These are phyloP conservation scores for Agrotis ipsilon DNA, from an alignment of 2,888 invertebrate genomes.

Conservation along the genomic window DNA sequence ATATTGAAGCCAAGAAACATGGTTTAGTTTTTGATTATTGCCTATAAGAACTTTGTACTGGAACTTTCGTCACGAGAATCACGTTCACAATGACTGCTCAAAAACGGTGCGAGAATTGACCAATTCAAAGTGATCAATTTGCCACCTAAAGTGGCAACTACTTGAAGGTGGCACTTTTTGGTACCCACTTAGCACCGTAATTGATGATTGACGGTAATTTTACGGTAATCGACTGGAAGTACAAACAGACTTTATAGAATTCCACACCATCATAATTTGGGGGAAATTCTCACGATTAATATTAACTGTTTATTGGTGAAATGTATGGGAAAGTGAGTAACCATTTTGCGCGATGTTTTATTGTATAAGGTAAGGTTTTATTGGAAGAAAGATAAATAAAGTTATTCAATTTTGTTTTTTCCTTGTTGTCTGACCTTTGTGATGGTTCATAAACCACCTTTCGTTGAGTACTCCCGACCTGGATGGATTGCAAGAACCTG, in stretches of 20 bases:
- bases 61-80: slow-evolving; percentile 32
- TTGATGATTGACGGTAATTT: slow-evolving; percentile 54
- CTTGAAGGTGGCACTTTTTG: slow-evolving; percentile 55
- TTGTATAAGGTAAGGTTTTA: neutral
- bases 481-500: too few species aligned
- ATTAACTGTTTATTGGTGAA: slow-evolving; percentile 23
- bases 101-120: slow-evolving; percentile 48
- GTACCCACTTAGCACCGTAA: slow-evolving; percentile 54
- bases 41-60: slow-evolving; percentile 1
- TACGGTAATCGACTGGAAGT: slow-evolving; percentile 39
- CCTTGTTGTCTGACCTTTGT: neutral
- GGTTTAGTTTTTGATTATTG: neutral
- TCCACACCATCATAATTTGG: slow-evolving; percentile 21
- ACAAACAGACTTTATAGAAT: slow-evolving; percentile 32
- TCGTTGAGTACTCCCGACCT: too few species aligned
- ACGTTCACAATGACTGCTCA: slow-evolving; percentile 38
- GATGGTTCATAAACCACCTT: neutral
- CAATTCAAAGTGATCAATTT: slow-evolving; percentile 54
- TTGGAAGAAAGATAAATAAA: neutral
- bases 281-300: slow-evolving; percentile 40
- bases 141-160: slow-evolving; percentile 36
- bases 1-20: neutral
- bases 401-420: neutral
- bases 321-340: slow-evolving; percentile 17
- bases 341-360: slow-evolving; percentile 5